Percentiles rank a stretch among this genome's conserved stretches.
Evolutionary conservation across 2,113 vertebrate genomes (phyloP).

Genomic region (Chunga burmeisteri): DNA sequence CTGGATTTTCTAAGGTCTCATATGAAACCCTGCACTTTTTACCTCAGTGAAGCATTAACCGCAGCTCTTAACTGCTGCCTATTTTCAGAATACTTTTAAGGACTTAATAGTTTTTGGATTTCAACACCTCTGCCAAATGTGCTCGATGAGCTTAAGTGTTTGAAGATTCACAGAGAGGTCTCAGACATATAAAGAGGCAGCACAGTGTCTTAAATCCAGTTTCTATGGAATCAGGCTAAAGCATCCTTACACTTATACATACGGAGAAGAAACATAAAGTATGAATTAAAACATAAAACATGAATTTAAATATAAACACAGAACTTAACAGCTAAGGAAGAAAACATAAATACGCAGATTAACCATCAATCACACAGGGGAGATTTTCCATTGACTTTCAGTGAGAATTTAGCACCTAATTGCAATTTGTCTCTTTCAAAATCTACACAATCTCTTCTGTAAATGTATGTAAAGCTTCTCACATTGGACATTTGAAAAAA

Average conservation of each 20-base stretch:
- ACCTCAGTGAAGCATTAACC: not conserved
- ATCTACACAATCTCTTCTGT: not conserved
- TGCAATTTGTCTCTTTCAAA: not conserved
- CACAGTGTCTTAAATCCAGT: not conserved
- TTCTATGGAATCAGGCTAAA: not conserved
- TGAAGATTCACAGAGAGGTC: not conserved
- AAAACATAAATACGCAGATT: not conserved
- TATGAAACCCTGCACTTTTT: not conserved
- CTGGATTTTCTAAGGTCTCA: not conserved
- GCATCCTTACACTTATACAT: not conserved
- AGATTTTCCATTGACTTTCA: not conserved
- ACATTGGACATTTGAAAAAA: not conserved
- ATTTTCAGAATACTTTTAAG: not conserved
- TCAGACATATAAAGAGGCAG: not conserved
- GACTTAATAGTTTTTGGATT: not conserved
- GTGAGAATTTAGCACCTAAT: conserved; percentile 5
- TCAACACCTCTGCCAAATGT: not conserved
- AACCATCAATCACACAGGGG: not conserved
- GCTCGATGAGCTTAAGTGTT: not conserved
- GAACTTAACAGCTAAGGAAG: not conserved
- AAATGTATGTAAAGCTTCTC: not conserved
- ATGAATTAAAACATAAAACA: not conserved
- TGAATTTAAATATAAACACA: not conserved
- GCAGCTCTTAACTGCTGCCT: not conserved
- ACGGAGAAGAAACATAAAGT: not conserved